Base-by-base conservation (phyloP, 2,888 invertebrate genomes). In the Gisinianus flammeolus region DNA sequence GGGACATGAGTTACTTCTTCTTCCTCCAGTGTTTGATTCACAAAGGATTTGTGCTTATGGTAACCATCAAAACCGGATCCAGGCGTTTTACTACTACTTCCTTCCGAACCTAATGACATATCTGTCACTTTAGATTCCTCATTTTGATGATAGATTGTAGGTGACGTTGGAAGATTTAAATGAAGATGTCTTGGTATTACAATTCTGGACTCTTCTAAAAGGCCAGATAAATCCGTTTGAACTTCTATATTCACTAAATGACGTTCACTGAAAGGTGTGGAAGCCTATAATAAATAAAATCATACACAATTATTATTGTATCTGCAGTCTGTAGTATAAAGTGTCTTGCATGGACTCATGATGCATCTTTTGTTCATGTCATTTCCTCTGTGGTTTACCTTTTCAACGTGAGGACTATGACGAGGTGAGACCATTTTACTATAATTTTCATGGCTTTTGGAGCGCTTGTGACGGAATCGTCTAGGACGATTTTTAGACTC, bases 391-490 rank as follows among this genome's bases (percentile, higher is more conserved):
- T 56, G 56, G 12, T 2, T 76, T 79, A 82, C 83, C 77, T 80
- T 77, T 66, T 83, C 82, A 44, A 79, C 77, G 69, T 82, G 82
- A 31, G 83, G 82, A 72, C 81, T 81, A 56, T 82, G 81, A 12
- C 83, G 76, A 4, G 82, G 82, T n/a, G 82, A 82, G 71, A 81
- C 77, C 12, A 83, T 80, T 77, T 83, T 84, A 12, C 80, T 68
- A 68, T 84, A 84, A 67, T 84, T 84, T 68, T 84, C 84, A 76
- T 84, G 83, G 62, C 84, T 84, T 76, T 83, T 83, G 54, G 84
- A 84, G 10, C 84, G 69, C 69, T 80, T 79, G 64, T 84, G 84
- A 28, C 81, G 79, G 44, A 81, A 83, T 19, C 79, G 71, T 19
- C 81, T 70, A 3, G 79, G 76, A 22, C 81, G 81, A 68, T 62